phyloP scores from a whole-genome alignment of 2,797 vertebrate genomes.

The Falco berigora region DNA sequence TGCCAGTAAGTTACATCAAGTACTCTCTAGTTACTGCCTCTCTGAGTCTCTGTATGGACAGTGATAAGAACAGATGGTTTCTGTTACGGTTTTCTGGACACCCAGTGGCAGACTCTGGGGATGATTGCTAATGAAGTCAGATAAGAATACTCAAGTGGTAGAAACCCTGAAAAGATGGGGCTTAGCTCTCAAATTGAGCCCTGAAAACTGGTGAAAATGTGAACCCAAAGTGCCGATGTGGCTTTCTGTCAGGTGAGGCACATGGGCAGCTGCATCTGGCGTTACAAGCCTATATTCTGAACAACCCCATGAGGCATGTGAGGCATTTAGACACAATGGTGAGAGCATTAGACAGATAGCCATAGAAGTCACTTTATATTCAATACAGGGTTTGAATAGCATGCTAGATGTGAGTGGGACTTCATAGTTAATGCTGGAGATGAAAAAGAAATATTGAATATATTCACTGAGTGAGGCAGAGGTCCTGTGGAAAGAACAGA shows the following conservation, averaged over 20 bases:
- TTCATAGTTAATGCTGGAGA: background rate
- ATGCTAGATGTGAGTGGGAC: background rate
- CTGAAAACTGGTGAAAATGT: background rate
- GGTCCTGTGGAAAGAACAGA: background rate
- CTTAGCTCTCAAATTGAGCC: background rate
- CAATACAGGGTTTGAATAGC: background rate
- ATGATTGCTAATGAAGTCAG: background rate
- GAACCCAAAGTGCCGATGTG: background rate
- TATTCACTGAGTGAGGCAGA: background rate
- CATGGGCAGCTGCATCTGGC: background rate
- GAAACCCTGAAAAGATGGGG: background rate
- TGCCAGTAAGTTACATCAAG: background rate
- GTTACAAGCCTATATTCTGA: background rate
- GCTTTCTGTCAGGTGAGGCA: background rate
- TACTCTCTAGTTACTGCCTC: background rate
- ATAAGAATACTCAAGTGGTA: accelerated
- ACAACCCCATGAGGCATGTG: background rate
- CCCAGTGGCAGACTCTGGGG: background rate
- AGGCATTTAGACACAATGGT: background rate
- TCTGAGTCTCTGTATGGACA: background rate
- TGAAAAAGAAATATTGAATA: background rate
- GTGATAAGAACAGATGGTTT: background rate
- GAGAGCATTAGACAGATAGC: background rate
- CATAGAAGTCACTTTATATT: background rate
- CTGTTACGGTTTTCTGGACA: background rate